Evolutionary conservation across 2,888 invertebrate species (phyloP), one percentile per base, ranked within the genome.

Genomic region (Callinectes sapidus): DNA sequence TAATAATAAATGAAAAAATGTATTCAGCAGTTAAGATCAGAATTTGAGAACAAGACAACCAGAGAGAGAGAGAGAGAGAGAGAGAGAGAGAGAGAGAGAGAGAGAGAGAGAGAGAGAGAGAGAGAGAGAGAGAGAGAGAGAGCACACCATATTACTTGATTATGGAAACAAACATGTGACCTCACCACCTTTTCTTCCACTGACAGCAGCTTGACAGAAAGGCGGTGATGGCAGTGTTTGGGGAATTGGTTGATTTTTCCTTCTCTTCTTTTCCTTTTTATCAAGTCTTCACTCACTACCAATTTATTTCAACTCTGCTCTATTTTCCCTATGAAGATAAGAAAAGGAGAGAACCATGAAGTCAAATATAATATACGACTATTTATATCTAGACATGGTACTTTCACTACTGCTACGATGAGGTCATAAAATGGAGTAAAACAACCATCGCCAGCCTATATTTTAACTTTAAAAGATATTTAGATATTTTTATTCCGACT

Each of bases 31-130:
- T 66, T 18, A 2, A 2, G 18, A 66, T 66, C 3, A 66, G 66
- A n/a, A n/a, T 66, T 3, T 66, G 66, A 66, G 6, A 18, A 66
- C n/a, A n/a, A 66, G n/a, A n/a, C 2, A 66, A 66, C 18, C 23
- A 66, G 61, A 61, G 61, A 61, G 61, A 61, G 61, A 61, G 61
- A 61, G 61, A 61, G 61, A 61, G 61, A 61, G 61, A 61, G 61
- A 61, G 61, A 61, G 61, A 61, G 61, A 61, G 61, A 61, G 61
- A 61, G 61, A 61, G 61, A 61, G 61, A 61, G 61, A 61, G 61
- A 61, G 61, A 61, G 61, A 61, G 61, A 61, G 61, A 61, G 61
- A 61, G 61, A 61, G 61, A 61, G 61, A 61, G 61, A 61, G 61
- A 61, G 61, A 61, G 61, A 61, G 61, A 61, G 61, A 61, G 61